These are phyloP conservation scores for Gandaritis pyraliata DNA, from an alignment of 2,888 invertebrate genomes.

Conservation along the genomic window DNA sequence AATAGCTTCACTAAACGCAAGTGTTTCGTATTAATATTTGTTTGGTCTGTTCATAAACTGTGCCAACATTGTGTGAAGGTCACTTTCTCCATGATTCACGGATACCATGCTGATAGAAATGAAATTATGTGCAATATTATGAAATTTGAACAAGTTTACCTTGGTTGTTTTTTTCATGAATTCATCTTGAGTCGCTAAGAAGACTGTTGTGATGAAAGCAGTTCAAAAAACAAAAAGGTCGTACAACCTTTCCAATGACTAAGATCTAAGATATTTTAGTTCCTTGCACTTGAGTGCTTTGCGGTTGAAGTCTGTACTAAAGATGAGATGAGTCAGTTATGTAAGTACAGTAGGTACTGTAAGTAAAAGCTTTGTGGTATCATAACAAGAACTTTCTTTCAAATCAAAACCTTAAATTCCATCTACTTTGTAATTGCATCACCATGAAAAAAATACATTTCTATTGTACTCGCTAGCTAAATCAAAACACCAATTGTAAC, in stretches of 20 bases:
- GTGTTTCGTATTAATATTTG: constrained; percentile 36
- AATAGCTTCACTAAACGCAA: constrained; percentile 1
- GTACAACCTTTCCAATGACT: constrained; percentile 23
- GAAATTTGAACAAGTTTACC: constrained; percentile 4
- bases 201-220: not conserved
- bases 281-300: constrained; percentile 1
- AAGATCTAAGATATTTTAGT: constrained; percentile 22
- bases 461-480: too few species aligned
- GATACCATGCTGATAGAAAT: constrained; percentile 6
- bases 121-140: constrained; percentile 17
- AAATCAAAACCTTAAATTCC: too few species aligned
- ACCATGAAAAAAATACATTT: too few species aligned
- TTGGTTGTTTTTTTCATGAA: too few species aligned
- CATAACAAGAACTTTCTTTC: too few species aligned
- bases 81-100: constrained; percentile 43
- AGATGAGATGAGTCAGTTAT: not conserved
- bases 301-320: constrained; percentile 16
- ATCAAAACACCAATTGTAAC: not conserved
- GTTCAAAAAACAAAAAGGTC: constrained; percentile 10
- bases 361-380: not conserved
- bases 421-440: too few species aligned
- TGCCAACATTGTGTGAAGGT: constrained; percentile 43
- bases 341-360: too few species aligned
- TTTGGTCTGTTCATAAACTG: constrained; percentile 34
- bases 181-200: too few species aligned